A percentile compares a stretch with the other conserved stretches of the same genome.
These are phyloP conservation scores for Hesperophylax magnus DNA, from an alignment of 1,140 invertebrate genomes.

Conservation along the genomic window DNA sequence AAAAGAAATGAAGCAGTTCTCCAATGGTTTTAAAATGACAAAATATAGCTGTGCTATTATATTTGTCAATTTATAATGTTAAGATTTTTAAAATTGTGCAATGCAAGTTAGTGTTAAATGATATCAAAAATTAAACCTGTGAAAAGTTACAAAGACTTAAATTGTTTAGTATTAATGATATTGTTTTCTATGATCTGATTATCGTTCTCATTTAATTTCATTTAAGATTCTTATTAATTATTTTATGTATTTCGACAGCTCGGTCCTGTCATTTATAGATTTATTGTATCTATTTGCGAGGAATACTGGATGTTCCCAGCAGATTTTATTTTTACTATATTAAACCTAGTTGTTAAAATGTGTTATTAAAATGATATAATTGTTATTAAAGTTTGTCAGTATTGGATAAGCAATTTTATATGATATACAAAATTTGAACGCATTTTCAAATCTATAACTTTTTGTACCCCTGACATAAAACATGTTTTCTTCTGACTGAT, in stretches of 20 bases:
- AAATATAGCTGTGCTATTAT: slow-evolving; percentile 5
- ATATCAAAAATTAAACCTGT: slow-evolving; percentile 27
- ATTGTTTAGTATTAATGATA: slow-evolving; percentile 30
- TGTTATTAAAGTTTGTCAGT: too few relatives aligned
- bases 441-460: too few relatives aligned
- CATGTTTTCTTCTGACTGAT: too few relatives aligned
- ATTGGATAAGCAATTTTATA: too few relatives aligned
- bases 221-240: slow-evolving; percentile 12
- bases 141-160: slow-evolving; percentile 17
- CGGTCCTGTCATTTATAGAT: background rate
- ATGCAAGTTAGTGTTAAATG: background rate
- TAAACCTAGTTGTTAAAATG: too few relatives aligned
- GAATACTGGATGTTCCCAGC: slow-evolving; percentile 14
- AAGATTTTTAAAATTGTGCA: background rate
- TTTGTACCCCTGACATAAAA: too few relatives aligned
- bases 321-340: background rate
- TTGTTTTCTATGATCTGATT: slow-evolving; percentile 26
- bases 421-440: too few relatives aligned
- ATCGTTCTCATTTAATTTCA: background rate
- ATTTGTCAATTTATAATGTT: background rate
- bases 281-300: background rate
- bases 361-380: too few relatives aligned
- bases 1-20: slow-evolving; percentile 3
- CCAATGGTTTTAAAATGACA: background rate
- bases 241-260: background rate